Evolutionary conservation across 2,797 vertebrate species (phyloP), one percentile per base, ranked within the genome.

Genomic region (Lithobates sylvaticus): DNA sequence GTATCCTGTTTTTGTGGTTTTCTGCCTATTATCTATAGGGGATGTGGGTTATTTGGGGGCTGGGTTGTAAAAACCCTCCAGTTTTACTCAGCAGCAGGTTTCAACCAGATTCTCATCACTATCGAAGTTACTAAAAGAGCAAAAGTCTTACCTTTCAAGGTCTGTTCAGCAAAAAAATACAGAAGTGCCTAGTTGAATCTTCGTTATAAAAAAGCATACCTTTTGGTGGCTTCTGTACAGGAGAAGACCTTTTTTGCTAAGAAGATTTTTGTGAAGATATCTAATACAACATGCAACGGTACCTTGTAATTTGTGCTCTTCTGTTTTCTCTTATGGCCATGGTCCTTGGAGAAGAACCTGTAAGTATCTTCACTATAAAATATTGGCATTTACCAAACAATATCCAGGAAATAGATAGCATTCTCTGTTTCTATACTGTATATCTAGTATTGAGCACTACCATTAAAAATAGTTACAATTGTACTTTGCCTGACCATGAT

Each of bases 271-370:
- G 50, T 54, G 23, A 23, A 65, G 15, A 73, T 27, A 26, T 54
- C 36, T 39, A 50, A 16, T 72, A 12, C 36, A 71, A 50, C 36
- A 84, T 84, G 75, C 26, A 10, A 47, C 68, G 8, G 44, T 72
- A 64, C 67, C 27, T 84, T 10, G 36, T 78, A 34, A 27, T 9
- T 1, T 78, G 75, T 65, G 68, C 68, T 23, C 21, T 78, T 32
- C 50, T 84, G 32, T 10, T 84, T 3, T 65, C 26, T 50, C 54
- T 72, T 9, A 42, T 78, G 18, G n/a, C n/a, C 12, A 26, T 84
- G 36, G 47, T 61, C 58, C 3, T 64, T 5, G 69, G 65, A 61
- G 10, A 39, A 26, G 12, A 36, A n/a, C 10, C 15, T 10, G 69
- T 81, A 26, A 72, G 79, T 81, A 54, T 54, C 50, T 54, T 54